phyloP scores from a whole-genome alignment of 1,140 invertebrate species.

The Heliconius melpomene region DNA sequence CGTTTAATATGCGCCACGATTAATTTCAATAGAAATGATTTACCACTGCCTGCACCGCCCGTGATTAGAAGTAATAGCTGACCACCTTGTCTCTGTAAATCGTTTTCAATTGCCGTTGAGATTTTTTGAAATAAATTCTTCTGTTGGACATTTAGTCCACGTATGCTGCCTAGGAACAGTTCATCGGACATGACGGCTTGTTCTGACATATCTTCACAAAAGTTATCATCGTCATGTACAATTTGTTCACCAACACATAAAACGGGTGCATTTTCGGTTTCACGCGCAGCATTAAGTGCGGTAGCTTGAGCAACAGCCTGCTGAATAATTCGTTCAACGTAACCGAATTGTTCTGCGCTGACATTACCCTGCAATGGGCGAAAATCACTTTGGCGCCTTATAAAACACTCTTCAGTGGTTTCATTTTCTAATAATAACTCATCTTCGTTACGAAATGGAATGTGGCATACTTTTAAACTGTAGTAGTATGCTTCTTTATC shows the following conservation, averaged over 20 bases:
- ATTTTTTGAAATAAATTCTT: conserved; percentile 32
- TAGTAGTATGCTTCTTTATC: conserved; percentile 35
- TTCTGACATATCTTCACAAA: conserved; percentile 40
- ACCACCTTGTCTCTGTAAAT: conserved; percentile 16
- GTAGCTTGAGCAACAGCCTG: conserved; percentile 32
- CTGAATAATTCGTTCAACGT: conserved; percentile 26
- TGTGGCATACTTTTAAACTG: conserved; percentile 18
- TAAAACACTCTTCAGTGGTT: neutral
- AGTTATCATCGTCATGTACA: neutral
- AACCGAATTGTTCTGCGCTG: conserved; percentile 31
- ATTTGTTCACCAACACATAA: conserved; percentile 34
- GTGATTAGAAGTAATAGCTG: conserved; percentile 39
- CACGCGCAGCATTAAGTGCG: conserved; percentile 22
- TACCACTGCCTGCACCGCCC: conserved; percentile 43
- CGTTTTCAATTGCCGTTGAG: conserved; percentile 3
- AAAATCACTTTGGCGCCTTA: conserved; percentile 21
- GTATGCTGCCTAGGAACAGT: conserved; percentile 29
- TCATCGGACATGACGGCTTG: conserved; percentile 37
- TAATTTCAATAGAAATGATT: conserved; percentile 45
- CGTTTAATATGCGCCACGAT: conserved; percentile 46
- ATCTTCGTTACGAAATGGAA: conserved; percentile 13
- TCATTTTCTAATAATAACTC: neutral
- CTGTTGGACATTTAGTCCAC: conserved; percentile 30
- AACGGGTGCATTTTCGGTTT: conserved; percentile 22
- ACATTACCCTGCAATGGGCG: conserved; percentile 6